Percentiles rank a stretch among this genome's conserved stretches.
These are phyloP conservation scores for Drosophila kambysellisi DNA, from an alignment of 2,888 invertebrate genomes.

Conservation along the genomic window DNA sequence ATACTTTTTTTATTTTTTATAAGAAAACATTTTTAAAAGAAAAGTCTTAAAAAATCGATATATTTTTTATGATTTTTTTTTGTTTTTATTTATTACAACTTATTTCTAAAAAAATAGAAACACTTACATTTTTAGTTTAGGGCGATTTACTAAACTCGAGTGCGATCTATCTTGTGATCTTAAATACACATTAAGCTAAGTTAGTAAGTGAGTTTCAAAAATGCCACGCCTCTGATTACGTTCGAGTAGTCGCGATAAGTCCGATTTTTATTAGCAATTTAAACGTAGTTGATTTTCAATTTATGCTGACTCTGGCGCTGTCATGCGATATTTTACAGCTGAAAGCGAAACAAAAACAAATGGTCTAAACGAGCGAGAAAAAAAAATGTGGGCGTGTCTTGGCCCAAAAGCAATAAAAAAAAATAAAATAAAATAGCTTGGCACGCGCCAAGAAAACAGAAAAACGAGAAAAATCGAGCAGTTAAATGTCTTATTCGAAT, in stretches of 20 bases:
- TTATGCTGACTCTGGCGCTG: constrained; percentile 20
- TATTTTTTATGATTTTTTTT: background rate
- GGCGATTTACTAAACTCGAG: background rate
- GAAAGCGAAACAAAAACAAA: constrained; percentile 15
- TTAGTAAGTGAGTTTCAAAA: background rate
- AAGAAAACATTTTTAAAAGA: background rate
- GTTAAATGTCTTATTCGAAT: constrained; percentile 70
- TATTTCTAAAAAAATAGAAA: background rate
- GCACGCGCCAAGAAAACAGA: constrained; percentile 68
- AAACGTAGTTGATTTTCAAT: constrained; percentile 12
- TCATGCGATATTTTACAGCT: constrained; percentile 32
- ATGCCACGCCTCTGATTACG: constrained; percentile 29
- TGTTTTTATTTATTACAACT: background rate
- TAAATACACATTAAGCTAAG: background rate
- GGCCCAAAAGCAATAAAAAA: constrained; percentile 32
- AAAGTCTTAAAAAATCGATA: no score
- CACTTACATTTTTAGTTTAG: background rate
- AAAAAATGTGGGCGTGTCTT: constrained; percentile 46
- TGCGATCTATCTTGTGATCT: background rate
- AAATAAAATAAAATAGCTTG: constrained; percentile 46
- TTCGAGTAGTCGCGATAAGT: constrained; percentile 9
- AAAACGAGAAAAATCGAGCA: constrained; percentile 14
- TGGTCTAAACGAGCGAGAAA: background rate
- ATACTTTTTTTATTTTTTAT: background rate
- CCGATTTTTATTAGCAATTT: constrained; percentile 18